Conservation (phyloP, 2,797 vertebrate species). For the Myiotriccus ornatus region DNA sequence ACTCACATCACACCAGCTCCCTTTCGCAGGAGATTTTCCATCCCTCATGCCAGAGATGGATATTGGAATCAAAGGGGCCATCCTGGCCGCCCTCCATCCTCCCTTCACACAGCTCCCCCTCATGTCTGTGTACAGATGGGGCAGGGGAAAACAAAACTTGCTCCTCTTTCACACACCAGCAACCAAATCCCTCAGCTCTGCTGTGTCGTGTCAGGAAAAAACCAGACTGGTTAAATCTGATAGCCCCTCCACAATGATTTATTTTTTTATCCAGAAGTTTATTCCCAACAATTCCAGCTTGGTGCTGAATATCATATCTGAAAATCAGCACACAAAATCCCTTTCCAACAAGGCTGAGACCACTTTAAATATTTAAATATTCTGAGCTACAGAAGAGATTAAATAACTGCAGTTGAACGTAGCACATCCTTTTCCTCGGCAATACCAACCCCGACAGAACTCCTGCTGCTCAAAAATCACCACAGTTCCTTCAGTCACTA, state of each 20-base stretch:
- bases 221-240: not conserved
- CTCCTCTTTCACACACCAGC: not conserved
- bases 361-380: not conserved
- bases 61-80: not conserved
- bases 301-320: not conserved
- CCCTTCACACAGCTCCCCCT: slow-evolving; percentile 26
- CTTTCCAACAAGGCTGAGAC: not conserved
- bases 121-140: not conserved
- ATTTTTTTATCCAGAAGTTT: not conserved
- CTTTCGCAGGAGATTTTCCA: not conserved
- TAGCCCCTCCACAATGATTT: not conserved
- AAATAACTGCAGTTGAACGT: not conserved
- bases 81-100: not conserved
- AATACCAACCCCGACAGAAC: not conserved
- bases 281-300: not conserved
- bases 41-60: not conserved
- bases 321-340: not conserved
- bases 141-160: not conserved
- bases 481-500: not conserved
- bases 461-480: not conserved
- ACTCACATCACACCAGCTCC: not conserved
- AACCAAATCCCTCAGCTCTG: not conserved
- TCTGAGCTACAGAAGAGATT: not conserved
- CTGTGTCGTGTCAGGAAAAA: fast-evolving
- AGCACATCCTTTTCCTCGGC: not conserved